phyloP scores from a whole-genome alignment of 1,140 invertebrate genomes.

The Cydia amplana region DNA sequence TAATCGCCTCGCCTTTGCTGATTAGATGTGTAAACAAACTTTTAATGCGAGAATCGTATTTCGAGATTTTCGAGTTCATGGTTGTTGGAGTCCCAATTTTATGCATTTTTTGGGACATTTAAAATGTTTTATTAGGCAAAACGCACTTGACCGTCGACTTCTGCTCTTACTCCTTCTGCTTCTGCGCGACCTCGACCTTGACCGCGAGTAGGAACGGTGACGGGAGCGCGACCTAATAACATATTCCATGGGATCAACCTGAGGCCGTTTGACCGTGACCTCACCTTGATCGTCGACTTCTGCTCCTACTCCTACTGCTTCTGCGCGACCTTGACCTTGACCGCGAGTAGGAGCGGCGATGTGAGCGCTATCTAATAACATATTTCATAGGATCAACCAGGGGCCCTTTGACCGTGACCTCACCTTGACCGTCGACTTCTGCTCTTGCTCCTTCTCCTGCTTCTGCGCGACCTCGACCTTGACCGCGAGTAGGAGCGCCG shows the following conservation, averaged over 20 bases:
- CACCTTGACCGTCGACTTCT: conserved; percentile 18
- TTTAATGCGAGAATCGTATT: no score
- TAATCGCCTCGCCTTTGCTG: no score
- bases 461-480: conserved; percentile 30
- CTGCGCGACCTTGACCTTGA: conserved; percentile 28
- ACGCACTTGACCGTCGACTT: no score
- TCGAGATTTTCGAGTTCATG: no score
- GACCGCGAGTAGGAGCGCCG: conserved; percentile 28
- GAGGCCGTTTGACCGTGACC: no score
- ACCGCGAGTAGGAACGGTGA: conserved; percentile 14
- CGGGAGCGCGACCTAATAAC: conserved; percentile 50
- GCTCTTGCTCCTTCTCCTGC: conserved; percentile 32
- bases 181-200: conserved; percentile 20
- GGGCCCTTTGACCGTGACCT: no score
- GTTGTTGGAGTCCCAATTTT: no score
- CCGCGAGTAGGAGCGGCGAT: conserved; percentile 25
- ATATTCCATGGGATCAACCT: no score
- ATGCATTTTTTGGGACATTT: no score
- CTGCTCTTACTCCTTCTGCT: no score
- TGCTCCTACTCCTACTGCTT: conserved; percentile 33
- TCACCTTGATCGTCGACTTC: neutral
- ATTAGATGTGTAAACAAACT: no score
- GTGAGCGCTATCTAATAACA: conserved; percentile 43
- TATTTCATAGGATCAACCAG: neutral
- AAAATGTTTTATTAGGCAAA: no score